Evolutionary conservation across 1,140 invertebrate genomes (phyloP), one percentile per base, ranked within the genome.

Genomic region (Pissodes strobi): DNA sequence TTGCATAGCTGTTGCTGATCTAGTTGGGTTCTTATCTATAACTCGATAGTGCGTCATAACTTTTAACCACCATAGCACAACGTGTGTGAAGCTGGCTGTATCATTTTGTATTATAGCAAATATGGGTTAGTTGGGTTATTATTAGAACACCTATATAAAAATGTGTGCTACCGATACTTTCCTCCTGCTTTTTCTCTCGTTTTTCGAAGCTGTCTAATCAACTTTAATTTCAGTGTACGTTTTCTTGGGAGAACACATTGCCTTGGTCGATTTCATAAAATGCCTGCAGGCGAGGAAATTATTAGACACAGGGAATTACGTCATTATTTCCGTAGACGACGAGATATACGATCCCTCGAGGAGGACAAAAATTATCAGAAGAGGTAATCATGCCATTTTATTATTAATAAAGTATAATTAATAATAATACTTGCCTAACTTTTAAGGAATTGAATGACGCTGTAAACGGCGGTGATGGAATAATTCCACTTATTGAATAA

Each of bases 281-380:
- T 84, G 87, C 45, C 79, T 91, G 39, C 84, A 89, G 59, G 80
- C 82, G 37, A 79, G 86, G 3, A 84, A 86, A 4, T 79, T 93
- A 0, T 81, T 95, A 8, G 83, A 88, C 38, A 81, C 79, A 2
- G 91, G 92, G 1, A 86, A 93, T 62, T 94, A 95, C 72, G 85
- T 91, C 0, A 85, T 95, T 27, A 88, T 95, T 22, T 92, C 92
- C 3, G 87, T 95, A 0, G 92, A 95, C 72, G 90, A 93, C 69
- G 88, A 90, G 76, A 87, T 88, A n/a, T 92, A 90, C 73, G 87
- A 91, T 76, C 88, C 90, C 0, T 83, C 84, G 68, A 84, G 82
- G 51, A 82, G 83, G 37, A 82, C 84, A 10, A 86, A 84, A 46
- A 86, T 88, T 21, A 83, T 89, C 41, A 80, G 87, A 68, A 83